Percentiles rank a stretch among this genome's conserved stretches.
Evolutionary conservation across 2,888 invertebrate species (phyloP).

Genomic region (Drosophila birchii): DNA sequence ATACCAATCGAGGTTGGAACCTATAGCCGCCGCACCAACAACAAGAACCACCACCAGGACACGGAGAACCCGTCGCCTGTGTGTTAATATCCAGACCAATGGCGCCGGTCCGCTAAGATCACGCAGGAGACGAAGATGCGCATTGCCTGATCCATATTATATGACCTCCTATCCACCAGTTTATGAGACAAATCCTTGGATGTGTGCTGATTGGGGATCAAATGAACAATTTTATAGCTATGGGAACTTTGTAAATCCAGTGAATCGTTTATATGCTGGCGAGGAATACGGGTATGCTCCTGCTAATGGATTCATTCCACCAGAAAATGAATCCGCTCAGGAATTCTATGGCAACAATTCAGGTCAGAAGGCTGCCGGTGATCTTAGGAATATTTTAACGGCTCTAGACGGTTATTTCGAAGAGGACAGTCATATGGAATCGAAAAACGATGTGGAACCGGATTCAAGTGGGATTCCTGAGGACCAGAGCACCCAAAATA

Average conservation of each 20-base stretch:
- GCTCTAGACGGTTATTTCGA: conserved; percentile 14
- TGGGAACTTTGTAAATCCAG: background rate
- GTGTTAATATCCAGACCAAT: conserved; percentile 48
- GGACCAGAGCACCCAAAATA: background rate
- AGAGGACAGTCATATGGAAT: background rate
- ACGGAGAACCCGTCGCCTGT: conserved; percentile 48
- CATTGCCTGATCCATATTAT: conserved; percentile 6
- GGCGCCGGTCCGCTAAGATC: conserved; percentile 5
- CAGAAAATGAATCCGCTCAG: background rate
- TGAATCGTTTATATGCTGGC: background rate
- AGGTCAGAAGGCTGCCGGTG: background rate
- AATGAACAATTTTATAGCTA: conserved; percentile 5
- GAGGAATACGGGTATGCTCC: background rate
- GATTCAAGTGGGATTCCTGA: too few species aligned
- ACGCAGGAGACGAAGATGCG: conserved; percentile 23
- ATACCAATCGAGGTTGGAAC: conserved; percentile 7
- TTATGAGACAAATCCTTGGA: background rate
- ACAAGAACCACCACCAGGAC: conserved; percentile 40
- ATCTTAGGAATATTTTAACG: conserved; percentile 34
- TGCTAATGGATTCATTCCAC: background rate
- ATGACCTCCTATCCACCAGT: conserved; percentile 7
- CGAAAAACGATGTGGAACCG: background rate
- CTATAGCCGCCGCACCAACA: conserved; percentile 10
- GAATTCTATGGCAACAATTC: background rate
- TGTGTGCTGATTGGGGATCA: background rate